These are phyloP conservation scores for Eupleurogrammus muticus DNA, from an alignment of 2,797 vertebrate genomes.

Conservation along the genomic window DNA sequence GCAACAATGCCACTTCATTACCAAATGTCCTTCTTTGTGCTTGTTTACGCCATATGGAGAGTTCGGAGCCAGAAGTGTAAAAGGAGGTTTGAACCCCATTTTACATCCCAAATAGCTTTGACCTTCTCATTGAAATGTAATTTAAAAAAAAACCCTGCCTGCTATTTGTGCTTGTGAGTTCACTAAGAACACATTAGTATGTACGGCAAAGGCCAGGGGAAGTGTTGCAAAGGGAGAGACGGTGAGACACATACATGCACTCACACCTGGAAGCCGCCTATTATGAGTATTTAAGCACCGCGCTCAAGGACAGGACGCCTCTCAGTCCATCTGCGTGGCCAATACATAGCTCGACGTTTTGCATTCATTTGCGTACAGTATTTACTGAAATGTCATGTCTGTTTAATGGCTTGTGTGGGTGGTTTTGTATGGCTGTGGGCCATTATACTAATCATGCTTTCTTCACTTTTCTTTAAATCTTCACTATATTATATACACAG, in stretches of 20 bases:
- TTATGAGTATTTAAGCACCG: slow-evolving; percentile 36
- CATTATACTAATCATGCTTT: slow-evolving; percentile 26
- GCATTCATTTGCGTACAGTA: slow-evolving; percentile 40
- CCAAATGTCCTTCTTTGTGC: slow-evolving; percentile 61
- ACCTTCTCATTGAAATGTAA: slow-evolving; percentile 59
- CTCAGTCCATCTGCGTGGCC: slow-evolving; percentile 37
- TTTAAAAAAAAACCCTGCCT: slow-evolving; percentile 36
- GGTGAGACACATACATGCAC: neutral
- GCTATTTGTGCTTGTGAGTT: slow-evolving; percentile 34
- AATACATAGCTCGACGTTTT: slow-evolving; percentile 26
- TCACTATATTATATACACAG: no score
- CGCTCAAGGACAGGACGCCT: slow-evolving; percentile 36
- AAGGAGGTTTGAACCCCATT: slow-evolving; percentile 52
- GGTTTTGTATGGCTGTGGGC: slow-evolving; percentile 24
- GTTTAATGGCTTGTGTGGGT: neutral
- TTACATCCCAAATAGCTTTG: slow-evolving; percentile 60
- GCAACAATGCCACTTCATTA: slow-evolving; percentile 67
- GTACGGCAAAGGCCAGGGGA: slow-evolving; percentile 31
- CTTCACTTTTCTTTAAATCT: no score
- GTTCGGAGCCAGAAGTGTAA: slow-evolving; percentile 55
- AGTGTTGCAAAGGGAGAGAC: slow-evolving; percentile 18
- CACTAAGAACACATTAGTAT: slow-evolving; percentile 48
- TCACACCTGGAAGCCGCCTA: slow-evolving; percentile 41
- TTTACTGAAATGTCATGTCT: slow-evolving; percentile 18
- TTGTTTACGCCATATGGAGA: slow-evolving; percentile 72